Conservation (phyloP, 2,797 vertebrate genomes). For the Microchirus variegatus region DNA sequence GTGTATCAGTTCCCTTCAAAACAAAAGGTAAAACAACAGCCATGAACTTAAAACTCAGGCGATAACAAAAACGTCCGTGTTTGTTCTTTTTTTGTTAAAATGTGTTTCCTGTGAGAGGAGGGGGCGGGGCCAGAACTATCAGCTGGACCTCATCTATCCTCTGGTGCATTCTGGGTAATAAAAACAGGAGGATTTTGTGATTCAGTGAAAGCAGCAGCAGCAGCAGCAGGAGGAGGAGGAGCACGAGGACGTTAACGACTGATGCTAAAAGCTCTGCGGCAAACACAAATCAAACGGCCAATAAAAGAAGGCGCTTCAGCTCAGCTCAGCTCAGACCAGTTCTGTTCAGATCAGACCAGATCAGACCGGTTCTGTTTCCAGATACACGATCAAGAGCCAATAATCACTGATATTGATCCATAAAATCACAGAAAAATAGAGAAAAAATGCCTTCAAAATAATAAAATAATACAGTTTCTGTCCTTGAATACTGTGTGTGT, state of each 20-base stretch:
- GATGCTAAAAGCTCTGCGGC: constrained; percentile 66
- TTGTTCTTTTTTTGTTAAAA: constrained; percentile 7
- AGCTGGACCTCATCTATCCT: constrained; percentile 22
- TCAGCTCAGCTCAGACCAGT: not conserved
- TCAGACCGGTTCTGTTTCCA: not conserved
- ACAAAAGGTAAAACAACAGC: constrained; percentile 38
- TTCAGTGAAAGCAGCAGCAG: constrained; percentile 23
- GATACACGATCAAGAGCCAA: not conserved
- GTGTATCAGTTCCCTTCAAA: constrained; percentile 21
- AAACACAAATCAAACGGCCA: constrained; percentile 57
- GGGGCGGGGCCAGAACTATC: constrained; percentile 17
- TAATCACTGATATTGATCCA: not conserved
- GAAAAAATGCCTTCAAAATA: not conserved
- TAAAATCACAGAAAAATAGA: not conserved
- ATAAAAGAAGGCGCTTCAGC: constrained; percentile 14
- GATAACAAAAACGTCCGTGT: constrained; percentile 2
- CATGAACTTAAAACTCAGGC: constrained; percentile 26
- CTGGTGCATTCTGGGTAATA: constrained; percentile 36
- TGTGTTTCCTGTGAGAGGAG: constrained; percentile 3
- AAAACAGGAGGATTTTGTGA: constrained; percentile 7
- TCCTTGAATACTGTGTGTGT: not conserved
- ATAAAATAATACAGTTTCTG: too few relatives aligned
- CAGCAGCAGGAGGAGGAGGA: constrained; percentile 33
- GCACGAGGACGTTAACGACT: constrained; percentile 46
- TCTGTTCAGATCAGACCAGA: not conserved